Percentiles rank a stretch among this genome's conserved stretches.
Evolutionary conservation across 2,797 vertebrate species (phyloP).

Genomic region (Rhinella marina): DNA sequence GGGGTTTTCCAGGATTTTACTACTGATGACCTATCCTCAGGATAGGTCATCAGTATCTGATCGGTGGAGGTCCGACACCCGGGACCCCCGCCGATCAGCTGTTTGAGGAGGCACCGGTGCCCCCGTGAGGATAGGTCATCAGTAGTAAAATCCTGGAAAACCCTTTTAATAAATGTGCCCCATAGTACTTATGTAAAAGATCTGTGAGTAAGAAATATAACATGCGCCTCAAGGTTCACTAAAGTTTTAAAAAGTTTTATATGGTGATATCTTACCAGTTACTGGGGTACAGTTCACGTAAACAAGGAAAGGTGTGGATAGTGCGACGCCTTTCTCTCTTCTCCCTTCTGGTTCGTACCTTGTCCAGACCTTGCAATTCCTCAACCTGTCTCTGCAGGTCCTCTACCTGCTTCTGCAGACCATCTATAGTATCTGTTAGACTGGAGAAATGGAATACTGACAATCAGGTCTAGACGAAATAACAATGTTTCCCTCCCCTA

Average conservation of each 20-base stretch:
- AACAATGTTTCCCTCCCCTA: not conserved
- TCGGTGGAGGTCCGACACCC: too few species aligned
- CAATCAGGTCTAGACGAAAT: not conserved
- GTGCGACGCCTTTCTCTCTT: slow-evolving; percentile 91
- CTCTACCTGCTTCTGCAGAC: slow-evolving; percentile 91
- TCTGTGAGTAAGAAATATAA: too few species aligned
- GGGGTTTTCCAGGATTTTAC: too few species aligned
- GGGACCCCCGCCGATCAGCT: too few species aligned
- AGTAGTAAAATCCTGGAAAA: too few species aligned
- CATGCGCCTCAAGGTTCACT: too few species aligned
- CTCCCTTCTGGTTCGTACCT: slow-evolving; percentile 86
- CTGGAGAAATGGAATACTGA: slow-evolving; percentile 68
- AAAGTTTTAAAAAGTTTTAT: not conserved
- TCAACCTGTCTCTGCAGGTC: slow-evolving; percentile 89
- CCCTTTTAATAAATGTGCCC: too few species aligned
- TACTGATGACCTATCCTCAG: too few species aligned
- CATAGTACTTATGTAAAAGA: too few species aligned
- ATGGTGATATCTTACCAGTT: slow-evolving; percentile 76
- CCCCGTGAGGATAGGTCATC: too few species aligned
- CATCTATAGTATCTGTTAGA: slow-evolving; percentile 89
- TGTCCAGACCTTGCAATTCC: slow-evolving; percentile 88
- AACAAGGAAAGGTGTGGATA: slow-evolving; percentile 94
- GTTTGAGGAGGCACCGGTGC: too few species aligned
- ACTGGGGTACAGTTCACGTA: slow-evolving; percentile 90
- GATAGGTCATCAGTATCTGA: too few species aligned